Conservation (phyloP, 2,888 invertebrate genomes). For the Plusia festucae region DNA sequence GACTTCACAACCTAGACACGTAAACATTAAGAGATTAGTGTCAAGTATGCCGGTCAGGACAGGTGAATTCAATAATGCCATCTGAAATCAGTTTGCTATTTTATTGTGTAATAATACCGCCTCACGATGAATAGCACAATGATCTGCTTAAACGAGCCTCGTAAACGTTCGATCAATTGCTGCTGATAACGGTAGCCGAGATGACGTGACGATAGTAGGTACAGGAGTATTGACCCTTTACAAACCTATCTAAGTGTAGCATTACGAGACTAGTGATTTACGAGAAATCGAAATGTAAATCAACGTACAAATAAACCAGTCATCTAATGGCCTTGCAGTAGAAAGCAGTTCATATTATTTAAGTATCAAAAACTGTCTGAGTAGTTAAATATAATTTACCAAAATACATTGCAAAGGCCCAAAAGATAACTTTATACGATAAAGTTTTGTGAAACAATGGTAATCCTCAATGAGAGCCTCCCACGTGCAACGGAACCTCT, state of each 20-base stretch:
- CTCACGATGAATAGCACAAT: slow-evolving; percentile 71
- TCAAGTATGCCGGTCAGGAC: slow-evolving; percentile 53
- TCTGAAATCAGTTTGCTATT: slow-evolving; percentile 66
- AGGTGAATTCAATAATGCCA: slow-evolving; percentile 59
- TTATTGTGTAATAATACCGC: slow-evolving; percentile 62
- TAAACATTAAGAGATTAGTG: slow-evolving; percentile 52
- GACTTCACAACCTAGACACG: slow-evolving; percentile 37
- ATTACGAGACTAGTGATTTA: slow-evolving; percentile 35
- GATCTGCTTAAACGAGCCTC: slow-evolving; percentile 70
- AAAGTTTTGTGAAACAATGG: slow-evolving; percentile 75
- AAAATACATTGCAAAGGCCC: slow-evolving; percentile 43
- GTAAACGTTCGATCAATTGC: slow-evolving; percentile 73
- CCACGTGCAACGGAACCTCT: slow-evolving; percentile 81
- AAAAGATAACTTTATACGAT: slow-evolving; percentile 65
- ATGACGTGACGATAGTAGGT: slow-evolving; percentile 62
- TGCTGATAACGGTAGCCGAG: slow-evolving; percentile 72
- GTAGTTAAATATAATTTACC: slow-evolving; percentile 15
- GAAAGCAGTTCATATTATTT: neutral
- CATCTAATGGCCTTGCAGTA: slow-evolving; percentile 7
- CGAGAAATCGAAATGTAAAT: slow-evolving; percentile 35
- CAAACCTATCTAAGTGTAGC: slow-evolving; percentile 46
- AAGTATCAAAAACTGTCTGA: slow-evolving; percentile 7
- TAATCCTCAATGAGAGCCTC: slow-evolving; percentile 72
- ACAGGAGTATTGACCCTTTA: slow-evolving; percentile 62
- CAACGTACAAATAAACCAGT: slow-evolving; percentile 24